Base-by-base conservation (phyloP, 2,888 invertebrate genomes). In the Drosophila birchii region DNA sequence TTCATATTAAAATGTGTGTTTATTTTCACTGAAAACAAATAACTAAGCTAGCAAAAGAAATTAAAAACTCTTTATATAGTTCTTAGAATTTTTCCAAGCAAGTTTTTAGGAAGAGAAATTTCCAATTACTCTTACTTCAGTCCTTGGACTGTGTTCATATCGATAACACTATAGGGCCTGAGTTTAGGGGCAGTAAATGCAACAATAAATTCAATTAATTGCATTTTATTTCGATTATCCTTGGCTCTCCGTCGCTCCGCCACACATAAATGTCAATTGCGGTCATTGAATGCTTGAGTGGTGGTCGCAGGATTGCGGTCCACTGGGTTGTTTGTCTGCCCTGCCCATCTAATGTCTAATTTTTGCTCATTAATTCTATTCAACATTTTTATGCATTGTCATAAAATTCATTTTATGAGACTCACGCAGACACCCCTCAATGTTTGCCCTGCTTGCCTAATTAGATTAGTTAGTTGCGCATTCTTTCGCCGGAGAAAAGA, bases 161-260 rank as follows among this genome's bases (percentile, higher is more conserved):
- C 34, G 26, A 20, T 9, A 9, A 16, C 3, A 11, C 26, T 8
- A 34, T 18, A 45, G 23, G 53, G 16, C 44, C 56, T 57, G 61
- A 67, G 73, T 64, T 85, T 76, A 85, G 79, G 53, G 77, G 47
- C 70, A 79, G 34, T 47, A 78, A 86, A 80, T 83, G 84, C 88
- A 87, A 78, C 82, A 78, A 88, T 88, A 88, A 88, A 89, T 89
- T 87, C 81, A 80, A 87, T 85, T 85, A 88, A 89, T 88, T 89
- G 88, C 89, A 89, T 79, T 88, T 81, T 79, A 86, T 84, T 87
- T 86, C 89, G 82, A 88, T 87, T 81, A 85, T 76, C 54, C 54
- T 49, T 29, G 45, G 32, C 36, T 45, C 51, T 32, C n/a, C 38
- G 20, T 66, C 58, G 55, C 55, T 51, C 7, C 14, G 34, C 59